Percentiles rank a stretch among this genome's conserved stretches.
Evolutionary conservation across 2,113 vertebrate species (phyloP).

Genomic region (Grammomys dolichurus): DNA sequence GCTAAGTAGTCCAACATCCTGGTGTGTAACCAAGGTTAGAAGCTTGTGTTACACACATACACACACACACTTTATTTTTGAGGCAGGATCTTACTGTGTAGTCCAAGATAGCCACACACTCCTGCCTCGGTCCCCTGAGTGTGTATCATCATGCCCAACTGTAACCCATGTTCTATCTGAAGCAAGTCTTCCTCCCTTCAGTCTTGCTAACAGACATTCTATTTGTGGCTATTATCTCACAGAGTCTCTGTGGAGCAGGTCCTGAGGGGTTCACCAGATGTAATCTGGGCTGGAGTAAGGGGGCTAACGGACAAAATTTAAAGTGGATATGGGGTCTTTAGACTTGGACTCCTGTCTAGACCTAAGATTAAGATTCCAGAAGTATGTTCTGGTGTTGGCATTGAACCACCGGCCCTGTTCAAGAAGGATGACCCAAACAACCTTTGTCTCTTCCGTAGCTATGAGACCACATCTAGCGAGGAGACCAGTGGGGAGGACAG

Average conservation of each 20-base stretch:
- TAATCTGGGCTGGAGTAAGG: neutral
- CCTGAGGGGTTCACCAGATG: neutral
- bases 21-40: neutral
- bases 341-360: neutral
- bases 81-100: neutral
- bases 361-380: neutral
- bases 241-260: neutral
- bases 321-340: neutral
- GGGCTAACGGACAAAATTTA: neutral
- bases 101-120: neutral
- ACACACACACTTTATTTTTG: neutral
- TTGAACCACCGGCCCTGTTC: neutral
- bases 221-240: neutral
- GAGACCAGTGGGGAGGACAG: slow-evolving; percentile 95
- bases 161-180: neutral
- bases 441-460: slow-evolving; percentile 88
- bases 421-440: slow-evolving; percentile 69
- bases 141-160: too few species aligned
- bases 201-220: neutral
- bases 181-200: neutral
- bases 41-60: neutral
- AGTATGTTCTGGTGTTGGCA: neutral
- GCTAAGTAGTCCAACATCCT: neutral
- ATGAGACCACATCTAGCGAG: slow-evolving; percentile 97
- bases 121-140: neutral